Evolutionary conservation across 2,797 vertebrate genomes (phyloP).

Genomic region (Linurgus olivaceus): DNA sequence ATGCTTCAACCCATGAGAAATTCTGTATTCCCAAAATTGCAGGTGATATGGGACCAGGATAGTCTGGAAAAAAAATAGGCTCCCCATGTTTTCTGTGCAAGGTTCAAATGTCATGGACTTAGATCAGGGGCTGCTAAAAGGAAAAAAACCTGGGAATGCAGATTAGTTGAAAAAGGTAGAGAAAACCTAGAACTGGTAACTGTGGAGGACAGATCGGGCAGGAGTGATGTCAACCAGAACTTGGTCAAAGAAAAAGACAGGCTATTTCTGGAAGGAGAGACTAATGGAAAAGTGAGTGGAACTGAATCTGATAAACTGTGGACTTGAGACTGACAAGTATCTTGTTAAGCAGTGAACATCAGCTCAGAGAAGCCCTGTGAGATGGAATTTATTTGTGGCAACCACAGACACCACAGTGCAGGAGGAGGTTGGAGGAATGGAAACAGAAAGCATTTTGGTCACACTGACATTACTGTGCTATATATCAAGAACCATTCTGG

Average conservation of each 20-base stretch:
- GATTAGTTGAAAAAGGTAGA: background rate
- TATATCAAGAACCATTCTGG: background rate
- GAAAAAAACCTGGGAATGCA: background rate
- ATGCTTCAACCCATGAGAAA: background rate
- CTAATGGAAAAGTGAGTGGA: background rate
- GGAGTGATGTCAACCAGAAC: background rate
- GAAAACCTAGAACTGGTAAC: background rate
- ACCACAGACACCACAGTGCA: background rate
- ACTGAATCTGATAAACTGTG: background rate
- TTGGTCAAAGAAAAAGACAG: background rate
- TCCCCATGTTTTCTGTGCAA: background rate
- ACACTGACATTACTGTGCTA: background rate
- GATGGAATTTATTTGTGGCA: background rate
- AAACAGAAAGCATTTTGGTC: background rate
- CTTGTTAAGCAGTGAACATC: background rate
- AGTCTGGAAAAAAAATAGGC: background rate
- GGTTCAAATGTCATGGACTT: accelerated
- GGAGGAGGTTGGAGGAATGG: background rate
- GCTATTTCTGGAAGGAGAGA: background rate
- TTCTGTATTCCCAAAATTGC: background rate
- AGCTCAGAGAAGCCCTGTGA: background rate
- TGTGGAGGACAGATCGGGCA: accelerated
- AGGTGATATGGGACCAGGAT: background rate
- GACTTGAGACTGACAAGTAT: background rate
- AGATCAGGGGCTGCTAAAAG: background rate